Evolutionary conservation across 2,888 invertebrate species (phyloP).

Genomic region (Arrhopalites spinosus): DNA sequence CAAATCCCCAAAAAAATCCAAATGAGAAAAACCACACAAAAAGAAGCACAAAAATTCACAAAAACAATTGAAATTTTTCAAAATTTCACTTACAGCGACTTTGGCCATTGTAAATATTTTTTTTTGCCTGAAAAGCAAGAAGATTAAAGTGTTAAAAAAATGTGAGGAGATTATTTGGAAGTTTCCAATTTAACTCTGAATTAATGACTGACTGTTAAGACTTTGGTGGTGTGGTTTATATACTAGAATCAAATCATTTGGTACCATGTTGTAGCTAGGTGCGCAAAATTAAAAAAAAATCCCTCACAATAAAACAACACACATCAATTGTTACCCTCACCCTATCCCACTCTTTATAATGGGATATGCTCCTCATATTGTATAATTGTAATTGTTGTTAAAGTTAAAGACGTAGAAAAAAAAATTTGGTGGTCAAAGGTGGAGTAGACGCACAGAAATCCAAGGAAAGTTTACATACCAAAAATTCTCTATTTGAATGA

Average conservation of each 20-base stretch:
- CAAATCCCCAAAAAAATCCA: slow-evolving; percentile 16
- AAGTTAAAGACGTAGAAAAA: too few relatives aligned
- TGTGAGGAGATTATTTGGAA: neutral
- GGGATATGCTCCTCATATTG: too few relatives aligned
- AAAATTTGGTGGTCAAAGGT: too few relatives aligned
- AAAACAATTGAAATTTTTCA: neutral
- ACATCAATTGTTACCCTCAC: too few relatives aligned
- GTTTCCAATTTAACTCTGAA: neutral
- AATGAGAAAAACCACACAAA: slow-evolving; percentile 4
- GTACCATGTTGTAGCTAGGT: too few relatives aligned
- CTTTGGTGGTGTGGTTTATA: slow-evolving; percentile 2
- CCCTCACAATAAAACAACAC: too few relatives aligned
- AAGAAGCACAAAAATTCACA: neutral
- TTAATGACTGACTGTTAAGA: slow-evolving; percentile 7
- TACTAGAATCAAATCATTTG: slow-evolving; percentile 5
- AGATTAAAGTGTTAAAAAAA: neutral
- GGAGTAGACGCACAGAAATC: too few relatives aligned
- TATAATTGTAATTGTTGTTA: too few relatives aligned
- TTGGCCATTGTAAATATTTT: slow-evolving; percentile 54
- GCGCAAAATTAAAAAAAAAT: too few relatives aligned
- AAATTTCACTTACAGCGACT: slow-evolving; percentile 48
- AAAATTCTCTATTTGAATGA: too few relatives aligned
- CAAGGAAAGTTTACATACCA: too few relatives aligned
- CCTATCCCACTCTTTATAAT: too few relatives aligned
- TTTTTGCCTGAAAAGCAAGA: neutral